Evolutionary conservation across 2,797 vertebrate genomes (phyloP).

Genomic region (Sebastes nivosus): DNA sequence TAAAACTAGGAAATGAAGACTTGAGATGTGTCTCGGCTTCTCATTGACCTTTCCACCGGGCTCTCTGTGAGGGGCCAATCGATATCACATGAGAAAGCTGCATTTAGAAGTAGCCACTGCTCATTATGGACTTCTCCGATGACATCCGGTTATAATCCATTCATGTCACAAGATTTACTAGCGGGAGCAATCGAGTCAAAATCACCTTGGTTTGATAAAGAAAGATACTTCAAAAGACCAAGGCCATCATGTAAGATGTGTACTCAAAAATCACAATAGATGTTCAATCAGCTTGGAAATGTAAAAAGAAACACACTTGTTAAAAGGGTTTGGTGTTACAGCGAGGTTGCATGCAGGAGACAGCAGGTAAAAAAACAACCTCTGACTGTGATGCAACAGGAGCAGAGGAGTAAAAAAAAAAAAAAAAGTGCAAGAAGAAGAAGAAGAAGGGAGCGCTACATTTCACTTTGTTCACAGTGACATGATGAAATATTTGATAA

Average conservation of each 20-base stretch:
- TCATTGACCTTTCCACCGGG: slow-evolving; percentile 73
- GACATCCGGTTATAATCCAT: slow-evolving; percentile 55
- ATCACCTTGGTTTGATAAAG: slow-evolving; percentile 29
- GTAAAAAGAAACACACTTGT: slow-evolving; percentile 19
- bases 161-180: slow-evolving; percentile 10
- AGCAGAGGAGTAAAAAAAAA: background rate
- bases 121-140: slow-evolving; percentile 58
- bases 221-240: slow-evolving; percentile 28
- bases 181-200: background rate
- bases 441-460: slow-evolving; percentile 40
- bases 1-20: slow-evolving; percentile 78
- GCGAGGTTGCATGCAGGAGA: slow-evolving; percentile 62
- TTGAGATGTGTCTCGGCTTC: slow-evolving; percentile 70
- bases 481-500: slow-evolving; percentile 74
- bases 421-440: slow-evolving; percentile 30
- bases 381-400: slow-evolving; percentile 69
- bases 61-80: slow-evolving; percentile 63
- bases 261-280: slow-evolving; percentile 6
- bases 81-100: slow-evolving; percentile 62
- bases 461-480: slow-evolving; percentile 73
- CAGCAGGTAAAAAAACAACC: slow-evolving; percentile 36
- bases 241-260: slow-evolving; percentile 15
- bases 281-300: slow-evolving; percentile 23
- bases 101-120: slow-evolving; percentile 65
- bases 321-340: slow-evolving; percentile 54